phyloP scores from a whole-genome alignment of 2,888 invertebrate species.

The Candidula unifasciata region DNA sequence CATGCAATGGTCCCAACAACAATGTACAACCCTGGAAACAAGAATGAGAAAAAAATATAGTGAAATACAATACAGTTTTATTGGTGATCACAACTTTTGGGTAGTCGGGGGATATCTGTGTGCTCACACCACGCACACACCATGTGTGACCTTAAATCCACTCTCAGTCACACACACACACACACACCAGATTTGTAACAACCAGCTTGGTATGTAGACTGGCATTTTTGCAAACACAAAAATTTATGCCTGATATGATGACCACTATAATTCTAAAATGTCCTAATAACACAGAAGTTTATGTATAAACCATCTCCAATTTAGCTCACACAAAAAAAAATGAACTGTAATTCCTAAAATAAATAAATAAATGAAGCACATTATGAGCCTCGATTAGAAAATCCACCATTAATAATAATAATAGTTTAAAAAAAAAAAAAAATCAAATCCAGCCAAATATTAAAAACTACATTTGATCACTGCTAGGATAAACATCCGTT shows the following conservation, averaged over 20 bases:
- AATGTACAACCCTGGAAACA: constrained; percentile 27
- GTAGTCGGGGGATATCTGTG: neutral
- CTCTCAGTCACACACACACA: constrained; percentile 24
- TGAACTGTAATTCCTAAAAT: no score
- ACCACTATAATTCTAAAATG: no score
- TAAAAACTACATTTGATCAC: neutral
- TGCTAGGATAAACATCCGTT: no score
- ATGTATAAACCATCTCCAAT: no score
- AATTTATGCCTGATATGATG: no score
- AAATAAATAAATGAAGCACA: no score
- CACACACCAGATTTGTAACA: neutral
- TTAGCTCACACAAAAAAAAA: no score
- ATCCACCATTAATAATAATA: neutral
- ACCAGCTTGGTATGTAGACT: no score
- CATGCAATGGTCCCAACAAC: constrained; percentile 46
- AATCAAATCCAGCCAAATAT: neutral
- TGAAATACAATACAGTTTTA: constrained; percentile 17
- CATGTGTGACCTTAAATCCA: constrained; percentile 14
- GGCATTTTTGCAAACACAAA: no score
- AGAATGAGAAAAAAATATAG: neutral
- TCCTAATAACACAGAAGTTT: no score
- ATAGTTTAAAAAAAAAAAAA: neutral
- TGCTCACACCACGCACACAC: neutral
- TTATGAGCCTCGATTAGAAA: neutral
- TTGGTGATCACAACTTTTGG: constrained; percentile 30